These are phyloP conservation scores for Adoxophyes honmai DNA, from an alignment of 1,140 invertebrate genomes.

Conservation along the genomic window DNA sequence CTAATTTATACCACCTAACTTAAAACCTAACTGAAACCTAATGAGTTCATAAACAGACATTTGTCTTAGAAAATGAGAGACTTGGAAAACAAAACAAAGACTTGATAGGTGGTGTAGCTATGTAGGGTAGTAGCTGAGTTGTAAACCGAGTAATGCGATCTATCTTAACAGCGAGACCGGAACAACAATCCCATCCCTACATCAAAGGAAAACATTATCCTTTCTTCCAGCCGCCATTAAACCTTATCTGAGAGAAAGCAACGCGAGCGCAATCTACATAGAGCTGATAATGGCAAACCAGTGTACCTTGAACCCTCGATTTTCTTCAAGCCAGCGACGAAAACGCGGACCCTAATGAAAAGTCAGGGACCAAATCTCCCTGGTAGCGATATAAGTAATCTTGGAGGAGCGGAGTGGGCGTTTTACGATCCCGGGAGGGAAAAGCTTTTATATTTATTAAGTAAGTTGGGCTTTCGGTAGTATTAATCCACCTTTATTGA, in stretches of 20 bases:
- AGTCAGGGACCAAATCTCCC: slow-evolving; percentile 37
- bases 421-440: slow-evolving; percentile 69
- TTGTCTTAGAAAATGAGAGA: too few relatives aligned
- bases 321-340: slow-evolving; percentile 24
- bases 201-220: slow-evolving; percentile 71
- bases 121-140: neutral
- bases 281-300: slow-evolving; percentile 70
- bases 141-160: slow-evolving; percentile 35
- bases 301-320: slow-evolving; percentile 33
- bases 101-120: too few relatives aligned
- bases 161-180: slow-evolving; percentile 39
- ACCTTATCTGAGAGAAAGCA: slow-evolving; percentile 73
- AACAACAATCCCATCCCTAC: slow-evolving; percentile 54
- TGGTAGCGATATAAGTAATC: slow-evolving; percentile 70
- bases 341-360: slow-evolving; percentile 50
- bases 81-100: too few relatives aligned
- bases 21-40: too few relatives aligned
- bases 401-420: slow-evolving; percentile 67
- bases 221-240: slow-evolving; percentile 66
- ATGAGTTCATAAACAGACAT: too few relatives aligned
- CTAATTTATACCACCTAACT: too few relatives aligned
- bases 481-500: slow-evolving; percentile 74
- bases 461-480: slow-evolving; percentile 74
- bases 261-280: slow-evolving; percentile 71
- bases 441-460: slow-evolving; percentile 77